Conservation (phyloP, 2,888 invertebrate species). For the Theodoxus fluviatilis region DNA sequence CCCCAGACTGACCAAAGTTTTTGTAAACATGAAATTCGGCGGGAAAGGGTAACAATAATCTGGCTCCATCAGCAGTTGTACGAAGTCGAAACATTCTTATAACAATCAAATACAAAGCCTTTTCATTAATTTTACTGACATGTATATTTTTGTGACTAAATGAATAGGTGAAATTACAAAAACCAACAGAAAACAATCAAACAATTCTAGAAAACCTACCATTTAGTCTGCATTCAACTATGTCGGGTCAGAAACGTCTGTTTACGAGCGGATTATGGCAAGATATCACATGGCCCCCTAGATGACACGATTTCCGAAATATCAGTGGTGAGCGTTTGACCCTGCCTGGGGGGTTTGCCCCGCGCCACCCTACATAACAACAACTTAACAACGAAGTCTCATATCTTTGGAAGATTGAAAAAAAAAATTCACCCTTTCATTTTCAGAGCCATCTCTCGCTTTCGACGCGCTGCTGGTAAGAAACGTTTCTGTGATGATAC, state of each 20-base stretch:
- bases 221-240: too few relatives aligned
- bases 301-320: background rate
- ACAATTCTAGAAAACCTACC: background rate
- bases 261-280: background rate
- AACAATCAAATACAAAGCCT: background rate
- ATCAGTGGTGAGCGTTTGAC: background rate
- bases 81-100: too few relatives aligned
- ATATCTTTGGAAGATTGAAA: too few relatives aligned
- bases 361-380: background rate
- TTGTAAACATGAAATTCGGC: too few relatives aligned
- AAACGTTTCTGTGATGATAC: too few relatives aligned
- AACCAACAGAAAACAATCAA: background rate
- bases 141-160: background rate
- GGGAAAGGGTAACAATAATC: too few relatives aligned
- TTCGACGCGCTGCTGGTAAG: too few relatives aligned
- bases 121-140: background rate
- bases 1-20: background rate
- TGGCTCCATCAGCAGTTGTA: too few relatives aligned
- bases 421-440: too few relatives aligned
- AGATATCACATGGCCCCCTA: background rate
- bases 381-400: too few relatives aligned
- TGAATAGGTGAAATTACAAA: background rate
- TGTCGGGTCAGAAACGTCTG: background rate
- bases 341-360: background rate
- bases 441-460: too few relatives aligned